Evolutionary conservation across 1,140 invertebrate genomes (phyloP), one percentile per base, ranked within the genome.

Genomic region (Zaprionus inermis): DNA sequence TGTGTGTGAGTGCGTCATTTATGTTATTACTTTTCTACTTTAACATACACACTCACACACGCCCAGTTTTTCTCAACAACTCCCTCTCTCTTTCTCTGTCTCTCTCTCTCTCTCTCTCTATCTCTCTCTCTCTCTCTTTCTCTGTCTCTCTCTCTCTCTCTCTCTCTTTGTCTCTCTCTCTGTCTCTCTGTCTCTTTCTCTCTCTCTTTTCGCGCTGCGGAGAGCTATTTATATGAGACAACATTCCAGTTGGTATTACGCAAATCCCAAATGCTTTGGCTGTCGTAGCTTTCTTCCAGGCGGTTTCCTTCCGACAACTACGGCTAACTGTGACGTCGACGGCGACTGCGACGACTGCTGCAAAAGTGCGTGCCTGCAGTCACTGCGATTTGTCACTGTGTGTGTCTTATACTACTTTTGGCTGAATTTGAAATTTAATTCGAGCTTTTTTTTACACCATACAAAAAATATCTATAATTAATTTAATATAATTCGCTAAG

Each of bases 211-310:
- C 64, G 55, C 71, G 24, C 63, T 38, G 54, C 30, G 61, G 54
- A 60, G 72, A 88, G 83, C 83, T 86, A 86, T 86, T 86, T 86
- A 86, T 86, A 83, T 86, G 83, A 88, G 79, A 86, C 83, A 86
- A 86, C 79, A 86, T 88, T 86, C 83, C 79, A 88, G 83, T 86
- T 73, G 83, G 83, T 83, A 88, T 86, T 86, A 86, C 83, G 79
- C 83, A 86, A 86, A 86, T 86, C 83, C 81, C 83, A 77, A 86
- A 88, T 80, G 83, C 83, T 86, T 86, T 86, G 88, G 76, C 83
- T 86, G 83, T 86, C 83, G 83, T 85, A 86, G 83, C 83, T 86
- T 86, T 86, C 83, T 88, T 86, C 83, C 79, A 79, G 88, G 83
- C 81, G 81, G 75, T 76, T 85, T 76, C 82, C 83, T 86, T 76